A percentile compares a stretch with the other conserved stretches of the same genome.
phyloP scores from a whole-genome alignment of 2,113 vertebrate genomes.

The Saccopteryx leptura region DNA sequence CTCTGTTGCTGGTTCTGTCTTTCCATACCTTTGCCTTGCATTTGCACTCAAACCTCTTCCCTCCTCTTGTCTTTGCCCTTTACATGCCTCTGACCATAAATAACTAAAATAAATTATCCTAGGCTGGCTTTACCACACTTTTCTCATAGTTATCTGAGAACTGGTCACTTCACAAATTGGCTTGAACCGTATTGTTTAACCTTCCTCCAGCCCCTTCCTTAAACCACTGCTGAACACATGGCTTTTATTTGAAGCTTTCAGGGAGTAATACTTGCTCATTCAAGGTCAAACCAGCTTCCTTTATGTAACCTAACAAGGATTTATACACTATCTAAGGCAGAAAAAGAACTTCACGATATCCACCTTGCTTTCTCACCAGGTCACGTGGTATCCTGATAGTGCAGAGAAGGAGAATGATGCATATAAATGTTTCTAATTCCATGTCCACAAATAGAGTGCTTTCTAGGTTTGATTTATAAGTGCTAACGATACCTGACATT shows the following conservation, averaged over 20 bases:
- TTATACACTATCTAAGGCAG: not conserved
- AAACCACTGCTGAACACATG: not conserved
- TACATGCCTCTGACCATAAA: not conserved
- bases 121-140: not conserved
- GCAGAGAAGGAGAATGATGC: not conserved
- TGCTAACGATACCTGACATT: not conserved
- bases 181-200: not conserved
- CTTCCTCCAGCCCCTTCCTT: not conserved
- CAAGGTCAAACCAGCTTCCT: not conserved
- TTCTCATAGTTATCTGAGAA: constrained; percentile 16
- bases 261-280: not conserved
- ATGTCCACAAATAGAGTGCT: not conserved
- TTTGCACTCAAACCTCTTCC: not conserved
- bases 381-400: not conserved
- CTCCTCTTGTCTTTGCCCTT: not conserved
- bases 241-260: not conserved
- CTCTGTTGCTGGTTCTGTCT: not conserved
- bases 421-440: not conserved
- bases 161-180: constrained; percentile 29
- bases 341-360: not conserved
- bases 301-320: not conserved
- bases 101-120: not conserved
- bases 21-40: not conserved
- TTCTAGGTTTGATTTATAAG: constrained; percentile 58
- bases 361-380: not conserved